Conservation (phyloP, 1,140 invertebrate genomes). For the Dolichoris vasculosae region DNA sequence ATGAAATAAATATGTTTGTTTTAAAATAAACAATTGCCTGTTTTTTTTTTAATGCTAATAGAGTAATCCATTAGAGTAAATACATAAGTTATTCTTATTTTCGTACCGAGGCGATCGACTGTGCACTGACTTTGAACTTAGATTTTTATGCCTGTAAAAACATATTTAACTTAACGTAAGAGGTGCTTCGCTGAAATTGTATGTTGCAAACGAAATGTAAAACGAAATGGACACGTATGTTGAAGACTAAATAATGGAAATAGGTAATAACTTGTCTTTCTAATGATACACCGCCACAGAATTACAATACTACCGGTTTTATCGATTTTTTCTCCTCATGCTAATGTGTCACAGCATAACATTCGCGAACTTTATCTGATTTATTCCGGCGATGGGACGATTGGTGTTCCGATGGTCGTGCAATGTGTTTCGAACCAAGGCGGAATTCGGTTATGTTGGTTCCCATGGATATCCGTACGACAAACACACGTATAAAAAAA, state of each 20-base stretch:
- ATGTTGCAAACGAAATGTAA: slow-evolving; percentile 20
- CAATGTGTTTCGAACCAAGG: not conserved
- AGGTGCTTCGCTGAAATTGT: slow-evolving; percentile 11
- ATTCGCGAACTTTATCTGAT: slow-evolving; percentile 8
- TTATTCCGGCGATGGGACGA: not conserved
- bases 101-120: not conserved
- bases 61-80: not conserved
- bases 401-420: not conserved
- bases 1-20: not conserved
- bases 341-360: not conserved
- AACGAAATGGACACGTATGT: not conserved
- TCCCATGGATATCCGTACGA: not conserved
- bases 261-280: slow-evolving; percentile 39
- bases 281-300: slow-evolving; percentile 28
- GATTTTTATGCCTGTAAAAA: slow-evolving; percentile 7
- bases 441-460: slow-evolving; percentile 2
- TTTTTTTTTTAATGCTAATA: not conserved
- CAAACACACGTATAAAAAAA: not conserved
- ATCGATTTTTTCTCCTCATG: slow-evolving; percentile 32
- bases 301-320: slow-evolving; percentile 25
- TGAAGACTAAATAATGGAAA: slow-evolving; percentile 42
- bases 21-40: not conserved
- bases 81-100: not conserved
- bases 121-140: slow-evolving; percentile 27
- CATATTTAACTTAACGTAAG: not conserved